Evolutionary conservation across 2,888 invertebrate species (phyloP).

Genomic region (Falcaria lacertinaria): DNA sequence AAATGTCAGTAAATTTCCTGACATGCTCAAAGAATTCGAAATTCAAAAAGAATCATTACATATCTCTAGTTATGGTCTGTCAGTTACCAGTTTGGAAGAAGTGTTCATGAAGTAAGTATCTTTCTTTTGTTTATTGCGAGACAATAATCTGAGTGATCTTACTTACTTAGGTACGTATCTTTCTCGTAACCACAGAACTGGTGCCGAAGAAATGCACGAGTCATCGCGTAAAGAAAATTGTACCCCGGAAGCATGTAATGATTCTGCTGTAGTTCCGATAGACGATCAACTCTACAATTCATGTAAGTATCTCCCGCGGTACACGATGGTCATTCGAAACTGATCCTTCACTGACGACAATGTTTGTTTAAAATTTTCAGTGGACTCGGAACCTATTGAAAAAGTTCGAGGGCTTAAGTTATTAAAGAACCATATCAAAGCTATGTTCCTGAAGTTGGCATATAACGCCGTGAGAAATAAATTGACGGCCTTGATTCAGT

Average conservation of each 20-base stretch:
- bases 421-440: constrained; percentile 63
- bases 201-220: constrained; percentile 50
- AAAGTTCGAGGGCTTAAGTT: constrained; percentile 63
- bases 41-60: constrained; percentile 76
- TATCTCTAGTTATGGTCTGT: constrained; percentile 90
- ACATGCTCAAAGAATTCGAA: constrained; percentile 85
- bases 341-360: too few relatives aligned
- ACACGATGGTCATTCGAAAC: neutral
- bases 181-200: constrained; percentile 47
- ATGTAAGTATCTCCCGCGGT: constrained; percentile 17
- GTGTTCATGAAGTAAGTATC: constrained; percentile 88
- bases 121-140: too few relatives aligned
- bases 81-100: constrained; percentile 94
- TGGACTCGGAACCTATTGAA: constrained; percentile 48
- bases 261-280: constrained; percentile 42
- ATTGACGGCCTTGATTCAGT: constrained; percentile 60
- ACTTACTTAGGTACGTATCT: too few relatives aligned
- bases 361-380: constrained; percentile 30
- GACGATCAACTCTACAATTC: constrained; percentile 21
- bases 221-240: constrained; percentile 30
- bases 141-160: too few relatives aligned
- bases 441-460: constrained; percentile 65
- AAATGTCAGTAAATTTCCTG: constrained; percentile 81
- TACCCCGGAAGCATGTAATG: constrained; percentile 24
- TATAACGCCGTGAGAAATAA: constrained; percentile 64